These are phyloP conservation scores for Elephantulus edwardii DNA, from an alignment of 2,113 vertebrate species.

Conservation along the genomic window DNA sequence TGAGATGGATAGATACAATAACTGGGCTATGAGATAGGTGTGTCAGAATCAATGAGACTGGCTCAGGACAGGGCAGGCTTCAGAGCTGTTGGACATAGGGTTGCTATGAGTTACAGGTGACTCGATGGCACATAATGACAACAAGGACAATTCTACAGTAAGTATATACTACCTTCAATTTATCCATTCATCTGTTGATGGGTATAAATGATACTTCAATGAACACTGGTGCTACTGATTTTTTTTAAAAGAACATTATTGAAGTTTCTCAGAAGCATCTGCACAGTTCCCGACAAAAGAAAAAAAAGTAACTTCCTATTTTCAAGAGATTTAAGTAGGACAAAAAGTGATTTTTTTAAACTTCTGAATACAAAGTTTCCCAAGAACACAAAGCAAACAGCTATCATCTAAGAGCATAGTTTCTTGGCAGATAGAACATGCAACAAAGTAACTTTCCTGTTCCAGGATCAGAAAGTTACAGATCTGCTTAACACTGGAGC, in stretches of 20 bases:
- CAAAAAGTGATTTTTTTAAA: constrained; percentile 43
- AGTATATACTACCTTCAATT: neutral
- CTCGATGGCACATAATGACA: too few species aligned
- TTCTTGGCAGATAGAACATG: constrained; percentile 30
- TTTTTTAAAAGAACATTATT: neutral
- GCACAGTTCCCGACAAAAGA: constrained; percentile 16
- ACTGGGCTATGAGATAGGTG: too few species aligned
- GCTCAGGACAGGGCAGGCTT: too few species aligned
- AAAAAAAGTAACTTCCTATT: constrained; percentile 17
- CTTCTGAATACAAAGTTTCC: neutral
- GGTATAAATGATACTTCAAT: neutral
- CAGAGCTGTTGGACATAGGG: too few species aligned
- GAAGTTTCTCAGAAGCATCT: constrained; percentile 23
- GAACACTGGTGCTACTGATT: neutral
- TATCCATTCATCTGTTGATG: neutral
- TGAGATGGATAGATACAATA: too few species aligned
- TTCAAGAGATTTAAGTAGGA: constrained; percentile 41
- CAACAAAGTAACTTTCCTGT: neutral
- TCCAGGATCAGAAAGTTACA: constrained; percentile 8
- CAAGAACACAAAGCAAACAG: neutral
- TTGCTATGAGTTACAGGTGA: too few species aligned
- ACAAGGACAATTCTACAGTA: too few species aligned
- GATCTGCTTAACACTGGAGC: constrained; percentile 27
- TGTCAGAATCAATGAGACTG: too few species aligned
- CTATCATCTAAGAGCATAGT: neutral